Evolutionary conservation across 2,888 invertebrate species (phyloP).

Genomic region (Acholoe squamosa): DNA sequence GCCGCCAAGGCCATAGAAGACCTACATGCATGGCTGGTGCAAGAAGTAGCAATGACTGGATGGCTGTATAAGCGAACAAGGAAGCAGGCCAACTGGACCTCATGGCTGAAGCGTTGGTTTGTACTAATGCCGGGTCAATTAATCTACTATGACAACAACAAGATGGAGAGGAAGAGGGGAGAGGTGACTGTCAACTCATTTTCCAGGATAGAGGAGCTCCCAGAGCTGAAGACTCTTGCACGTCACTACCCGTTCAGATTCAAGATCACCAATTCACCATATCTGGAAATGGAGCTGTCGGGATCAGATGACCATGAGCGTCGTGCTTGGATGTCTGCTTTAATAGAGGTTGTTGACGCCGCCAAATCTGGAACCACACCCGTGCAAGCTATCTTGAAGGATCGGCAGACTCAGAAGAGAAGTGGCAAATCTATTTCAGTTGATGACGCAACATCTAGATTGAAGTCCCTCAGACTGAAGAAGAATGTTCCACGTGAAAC

Average conservation of each 20-base stretch:
- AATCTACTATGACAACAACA: conserved; percentile 64
- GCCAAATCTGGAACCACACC: conserved; percentile 61
- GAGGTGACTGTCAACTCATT: conserved; percentile 41
- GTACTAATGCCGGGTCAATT: conserved; percentile 67
- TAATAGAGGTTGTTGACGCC: conserved; percentile 62
- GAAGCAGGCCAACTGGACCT: conserved; percentile 71
- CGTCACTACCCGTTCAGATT: conserved; percentile 62
- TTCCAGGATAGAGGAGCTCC: conserved; percentile 20
- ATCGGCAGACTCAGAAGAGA: neutral
- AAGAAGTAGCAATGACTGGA: conserved; percentile 68
- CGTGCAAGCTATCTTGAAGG: conserved; percentile 60
- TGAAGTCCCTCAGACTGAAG: neutral
- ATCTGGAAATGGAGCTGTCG: conserved; percentile 68
- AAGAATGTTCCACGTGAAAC: neutral
- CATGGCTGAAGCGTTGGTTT: conserved; percentile 70
- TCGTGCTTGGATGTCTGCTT: conserved; percentile 60
- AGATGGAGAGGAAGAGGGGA: conserved; percentile 42
- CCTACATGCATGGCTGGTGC: conserved; percentile 69
- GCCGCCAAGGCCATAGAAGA: conserved; percentile 65
- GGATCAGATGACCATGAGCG: conserved; percentile 39
- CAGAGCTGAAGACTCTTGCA: neutral
- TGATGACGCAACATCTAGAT: conserved; percentile 32
- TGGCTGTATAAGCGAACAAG: conserved; percentile 69
- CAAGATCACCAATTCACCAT: conserved; percentile 67
- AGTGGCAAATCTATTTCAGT: neutral